Percentiles rank a stretch among this genome's conserved stretches.
These are phyloP conservation scores for Grammatotria lemairii DNA, from an alignment of 2,113 vertebrate species.

Conservation along the genomic window DNA sequence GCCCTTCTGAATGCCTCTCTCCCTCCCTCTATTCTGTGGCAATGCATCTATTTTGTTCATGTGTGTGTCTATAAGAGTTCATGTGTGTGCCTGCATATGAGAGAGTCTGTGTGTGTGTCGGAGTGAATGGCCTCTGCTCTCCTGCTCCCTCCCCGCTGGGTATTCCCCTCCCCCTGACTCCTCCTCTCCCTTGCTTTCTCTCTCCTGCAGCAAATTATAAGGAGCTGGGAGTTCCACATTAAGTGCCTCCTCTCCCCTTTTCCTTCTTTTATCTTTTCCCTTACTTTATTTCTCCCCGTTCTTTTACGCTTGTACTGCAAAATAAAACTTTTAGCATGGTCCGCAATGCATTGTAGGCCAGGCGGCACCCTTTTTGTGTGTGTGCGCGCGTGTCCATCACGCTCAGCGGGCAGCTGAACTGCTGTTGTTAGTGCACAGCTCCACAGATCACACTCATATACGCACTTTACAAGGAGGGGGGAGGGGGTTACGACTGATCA, in stretches of 20 bases:
- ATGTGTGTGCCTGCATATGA: constrained; percentile 27
- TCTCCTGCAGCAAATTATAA: constrained; percentile 58
- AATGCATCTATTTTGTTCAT: constrained; percentile 43
- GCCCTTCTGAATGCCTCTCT: constrained; percentile 1
- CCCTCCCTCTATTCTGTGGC: constrained; percentile 10
- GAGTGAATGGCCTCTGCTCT: constrained; percentile 67
- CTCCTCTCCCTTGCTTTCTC: constrained; percentile 37
- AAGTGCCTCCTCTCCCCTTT: constrained; percentile 21
- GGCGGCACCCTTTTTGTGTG: constrained; percentile 5
- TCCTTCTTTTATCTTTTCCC: neutral
- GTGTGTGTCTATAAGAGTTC: constrained; percentile 41
- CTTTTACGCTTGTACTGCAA: neutral
- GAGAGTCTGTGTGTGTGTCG: constrained; percentile 27
- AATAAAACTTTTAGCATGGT: constrained; percentile 4
- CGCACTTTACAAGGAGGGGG: constrained; percentile 17
- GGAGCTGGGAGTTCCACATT: constrained; percentile 52
- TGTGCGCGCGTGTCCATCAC: neutral
- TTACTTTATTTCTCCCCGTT: neutral
- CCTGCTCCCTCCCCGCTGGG: constrained; percentile 57
- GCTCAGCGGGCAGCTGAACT: constrained; percentile 28
- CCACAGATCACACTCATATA: constrained; percentile 42
- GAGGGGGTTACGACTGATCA: constrained; percentile 40
- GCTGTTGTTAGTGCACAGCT: constrained; percentile 19
- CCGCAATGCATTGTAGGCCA: neutral
- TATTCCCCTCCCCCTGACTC: constrained; percentile 65